Base-by-base conservation (phyloP, 1,140 invertebrate species). In the Steinernema feltiae region DNA sequence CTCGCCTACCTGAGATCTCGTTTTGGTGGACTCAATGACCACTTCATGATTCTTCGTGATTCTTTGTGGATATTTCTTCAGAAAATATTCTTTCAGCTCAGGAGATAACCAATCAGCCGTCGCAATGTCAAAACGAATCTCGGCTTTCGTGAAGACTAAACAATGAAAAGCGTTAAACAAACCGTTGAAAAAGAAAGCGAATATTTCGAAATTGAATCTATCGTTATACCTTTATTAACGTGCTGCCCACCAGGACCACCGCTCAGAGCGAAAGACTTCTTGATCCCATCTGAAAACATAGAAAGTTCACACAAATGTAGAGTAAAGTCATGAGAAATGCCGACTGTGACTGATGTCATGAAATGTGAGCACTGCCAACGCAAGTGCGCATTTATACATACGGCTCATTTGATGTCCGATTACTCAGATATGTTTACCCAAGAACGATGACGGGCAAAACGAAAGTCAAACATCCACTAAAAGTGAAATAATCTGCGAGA, bases 141-240 rank as follows among this genome's bases (percentile, higher is more conserved):
- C 53, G 3, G 53, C 53, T 27, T 63, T 63, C 24, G 53, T 63
- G 15, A 21, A 12, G 15, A 63, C 53, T 63, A 27, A 27, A 63
- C n/a, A 63, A 41, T 41, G 53, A 27, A 46, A 46, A 46, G 15
- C 53, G 3, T 63, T 15, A n/a, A 63, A 15, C 2, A n/a, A n/a
- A n/a, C n/a, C n/a, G n/a, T n/a, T n/a, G 53, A n/a, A 63, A 63
- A 27, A 15, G 24, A 15, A 27, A 27, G 53, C 53, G 53, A 63
- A n/a, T 21, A 63, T n/a, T n/a, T 3, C 53, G n/a, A n/a, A n/a
- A n/a, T n/a, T n/a, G n/a, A n/a, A n/a, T n/a, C n/a, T n/a, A n/a
- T n/a, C n/a, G n/a, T n/a, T n/a, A n/a, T 41, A 63, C 53, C 53
- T 63, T 63, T 63, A 27, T 63, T 63, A 27, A 63, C 53, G 24